Base-by-base conservation (phyloP, 2,113 vertebrate species). In the Chaenogobius annularis region DNA sequence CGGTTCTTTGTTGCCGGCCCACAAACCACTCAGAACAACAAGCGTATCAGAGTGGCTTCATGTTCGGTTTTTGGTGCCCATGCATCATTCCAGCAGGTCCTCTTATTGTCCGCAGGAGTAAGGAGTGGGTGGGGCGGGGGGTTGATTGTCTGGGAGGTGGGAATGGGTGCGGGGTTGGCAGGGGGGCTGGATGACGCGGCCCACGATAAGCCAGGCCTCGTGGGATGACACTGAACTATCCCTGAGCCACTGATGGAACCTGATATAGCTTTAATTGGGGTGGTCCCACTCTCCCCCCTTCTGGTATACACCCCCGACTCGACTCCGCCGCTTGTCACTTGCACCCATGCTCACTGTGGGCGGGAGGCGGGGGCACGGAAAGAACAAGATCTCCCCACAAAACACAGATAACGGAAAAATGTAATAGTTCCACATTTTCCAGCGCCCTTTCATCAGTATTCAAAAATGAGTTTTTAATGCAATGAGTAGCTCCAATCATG, bases 401-500 rank as follows among this genome's bases (percentile, higher is more conserved):
- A 87, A 92, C 86, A 90, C 85, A 92, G 88, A 93, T 92, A 94
- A 93, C 87, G 84, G 75, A 92, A 93, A 96, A 97, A 97, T 96
- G 94, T 96, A 98, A 97, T 96, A 96, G 95, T 99, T 97, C 95
- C 95, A 95, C 96, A 97, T 99, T 99, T 98, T 97, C 95, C 97
- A 96, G 94, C 95, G 95, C 94, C 94, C 97, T 98, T 98, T 99
- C 95, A 98, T 98, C 97, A 97, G 98, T 97, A 98, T 96, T 96
- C 96, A 95, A 97, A 98, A 98, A 99, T 98, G 95, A 96, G 95
- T 98, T 99, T 98, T 98, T 98, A 98, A 99, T 98, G 96, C 96
- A 98, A 96, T 95, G 95, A 97, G 96, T 96, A 96, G 96, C 95
- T 98, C 96, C 97, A 99, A 98, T 99, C 97, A 98, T 95, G 97